Base-by-base conservation (phyloP, 1,140 invertebrate genomes). In the Marisa cornuarietis region DNA sequence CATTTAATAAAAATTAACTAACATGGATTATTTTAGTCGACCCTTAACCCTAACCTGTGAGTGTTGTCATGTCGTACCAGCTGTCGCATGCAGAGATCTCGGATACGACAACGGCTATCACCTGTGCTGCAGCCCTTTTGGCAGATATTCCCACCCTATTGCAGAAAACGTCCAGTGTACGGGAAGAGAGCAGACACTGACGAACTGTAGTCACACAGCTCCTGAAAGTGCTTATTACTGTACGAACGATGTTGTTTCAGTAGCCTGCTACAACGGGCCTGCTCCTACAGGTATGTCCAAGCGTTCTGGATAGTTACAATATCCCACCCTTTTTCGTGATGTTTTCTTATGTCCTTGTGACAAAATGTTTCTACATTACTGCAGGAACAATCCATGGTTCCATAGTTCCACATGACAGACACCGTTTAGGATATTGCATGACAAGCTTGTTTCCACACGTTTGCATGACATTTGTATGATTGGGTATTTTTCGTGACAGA, bases 41-140 rank as follows among this genome's bases (percentile, higher is more conserved):
- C 31, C 31, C 31, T 42, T 42, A n/a, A 42, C 31, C 31, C 31
- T 42, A 42, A 42, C 31, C 31, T 42, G 62, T 63, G 62, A 20
- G 62, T 63, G 62, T 63, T 6, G 62, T 63, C 18, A 63, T 20
- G n/a, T 20, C 62, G 18, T 16, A 2, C 24, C 77, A 87, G 87
- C 77, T 61, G 87, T 88, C 2, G 83, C 84, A 10, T 90, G 89
- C 78, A 68, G 82, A 78, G 79, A 81, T 49, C 80, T 89, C 1
- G 87, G 87, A 13, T 85, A 79, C 78, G 79, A 84, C 24, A 68
- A 82, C 65, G 86, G 87, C 10, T 68, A 81, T 11, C 58, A 77
- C 13, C 63, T 87, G 14, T 88, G 86, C 81, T 87, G 87, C 77
- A 77, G 76, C 16, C 80, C 82, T 1, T 86, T 80, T 76, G 86